Evolutionary conservation across 2,888 invertebrate species (phyloP), one percentile per base, ranked within the genome.

Genomic region (Protophormia terraenovae): DNA sequence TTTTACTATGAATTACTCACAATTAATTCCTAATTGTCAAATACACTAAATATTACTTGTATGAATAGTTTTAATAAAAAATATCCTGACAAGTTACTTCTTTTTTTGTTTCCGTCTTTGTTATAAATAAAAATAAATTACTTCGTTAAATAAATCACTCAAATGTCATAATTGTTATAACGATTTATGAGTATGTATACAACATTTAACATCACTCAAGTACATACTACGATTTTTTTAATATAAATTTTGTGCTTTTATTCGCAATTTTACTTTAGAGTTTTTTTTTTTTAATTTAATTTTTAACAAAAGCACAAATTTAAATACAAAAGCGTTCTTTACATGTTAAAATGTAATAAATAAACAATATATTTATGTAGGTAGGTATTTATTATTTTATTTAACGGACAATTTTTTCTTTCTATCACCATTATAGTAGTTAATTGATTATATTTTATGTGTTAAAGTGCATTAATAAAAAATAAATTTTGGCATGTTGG

Each of bases 341-440:
- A 67, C 73, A 75, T 75, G 83, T 24, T 16, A 83, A 75, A 55
- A 64, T 58, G 45, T 75, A 64, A 79, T 79, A 79, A 83, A 83
- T 79, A 73, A 83, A 64, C 22, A 45, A 77, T 64, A 16, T 1
- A 55, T 29, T n/a, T n/a, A n/a, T 38, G 7, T 32, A 27, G 12
- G 7, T 45, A 10, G 55, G 27, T 29, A 29, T 41, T 16, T 64
- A 16, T 53, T 22, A 45, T 67, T 55, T n/a, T 45, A 53, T 1
- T 66, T n/a, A 8, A 60, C 16, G 10, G 29, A 3, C 19, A 47
- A n/a, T 16, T 55, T 58, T 62, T 29, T 75, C 41, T 55, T 27
- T 6, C 29, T 22, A 22, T 7, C 35, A 12, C 24, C 19, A 35
- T 29, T 64, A 16, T 55, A 38, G n/a, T n/a, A n/a, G 29, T 24